Conservation (phyloP, 2,888 invertebrate species). For the Homarus gammarus region DNA sequence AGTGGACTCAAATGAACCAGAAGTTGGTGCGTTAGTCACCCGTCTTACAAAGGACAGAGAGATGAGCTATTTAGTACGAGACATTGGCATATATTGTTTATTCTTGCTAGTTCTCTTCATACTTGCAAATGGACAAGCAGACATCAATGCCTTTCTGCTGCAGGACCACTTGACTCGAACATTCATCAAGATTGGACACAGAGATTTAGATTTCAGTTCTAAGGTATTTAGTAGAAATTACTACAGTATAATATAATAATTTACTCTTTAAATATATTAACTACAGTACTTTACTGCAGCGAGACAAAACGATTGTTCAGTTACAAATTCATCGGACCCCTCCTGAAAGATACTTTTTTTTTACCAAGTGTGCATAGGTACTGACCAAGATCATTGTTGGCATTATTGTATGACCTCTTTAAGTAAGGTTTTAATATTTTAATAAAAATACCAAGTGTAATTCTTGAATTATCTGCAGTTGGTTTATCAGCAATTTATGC, state of each 20-base stretch:
- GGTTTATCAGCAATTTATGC: no score
- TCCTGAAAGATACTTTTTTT: no score
- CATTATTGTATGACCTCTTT: no score
- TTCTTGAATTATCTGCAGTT: no score
- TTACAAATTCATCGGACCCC: no score
- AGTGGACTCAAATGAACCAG: slow-evolving; percentile 51
- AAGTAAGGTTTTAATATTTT: no score
- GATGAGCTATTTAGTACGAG: slow-evolving; percentile 80
- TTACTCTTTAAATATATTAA: no score
- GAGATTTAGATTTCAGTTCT: slow-evolving; percentile 38
- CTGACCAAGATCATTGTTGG: no score
- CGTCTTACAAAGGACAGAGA: slow-evolving; percentile 79
- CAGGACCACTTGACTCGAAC: slow-evolving; percentile 79
- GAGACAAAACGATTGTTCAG: no score
- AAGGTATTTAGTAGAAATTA: slow-evolving; percentile 16
- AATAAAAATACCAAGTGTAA: no score
- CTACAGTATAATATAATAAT: not conserved
- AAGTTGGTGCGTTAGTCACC: slow-evolving; percentile 23
- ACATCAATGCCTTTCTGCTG: slow-evolving; percentile 79
- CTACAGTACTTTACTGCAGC: no score
- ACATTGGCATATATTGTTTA: slow-evolving; percentile 80
- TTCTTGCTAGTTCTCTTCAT: slow-evolving; percentile 81
- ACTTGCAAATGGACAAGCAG: slow-evolving; percentile 80
- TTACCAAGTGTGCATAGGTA: no score
- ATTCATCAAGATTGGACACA: slow-evolving; percentile 74